These are phyloP conservation scores for Notocelia uddmanniana DNA, from an alignment of 2,888 invertebrate species.

Conservation along the genomic window DNA sequence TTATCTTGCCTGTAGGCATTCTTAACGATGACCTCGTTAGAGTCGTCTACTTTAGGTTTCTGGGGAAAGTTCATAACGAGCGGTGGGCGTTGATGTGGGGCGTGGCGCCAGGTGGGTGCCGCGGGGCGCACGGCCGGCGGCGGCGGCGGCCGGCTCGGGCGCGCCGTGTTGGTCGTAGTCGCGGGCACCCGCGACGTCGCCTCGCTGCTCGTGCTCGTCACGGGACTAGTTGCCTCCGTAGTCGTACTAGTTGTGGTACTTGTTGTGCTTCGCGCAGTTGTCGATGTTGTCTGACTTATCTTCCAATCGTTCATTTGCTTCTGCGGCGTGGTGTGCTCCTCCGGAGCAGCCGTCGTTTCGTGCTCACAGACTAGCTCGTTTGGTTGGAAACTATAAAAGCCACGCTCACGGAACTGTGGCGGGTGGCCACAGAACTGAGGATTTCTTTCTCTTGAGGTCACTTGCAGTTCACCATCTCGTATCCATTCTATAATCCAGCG, in stretches of 20 bases:
- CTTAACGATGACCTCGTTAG: slow-evolving; percentile 93
- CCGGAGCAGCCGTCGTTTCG: slow-evolving; percentile 65
- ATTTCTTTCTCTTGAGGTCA: slow-evolving; percentile 95
- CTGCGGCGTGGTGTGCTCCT: slow-evolving; percentile 59
- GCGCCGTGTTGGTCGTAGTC: slow-evolving; percentile 66
- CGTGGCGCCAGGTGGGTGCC: slow-evolving; percentile 79
- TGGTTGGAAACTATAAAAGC: slow-evolving; percentile 94
- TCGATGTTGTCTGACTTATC: slow-evolving; percentile 53
- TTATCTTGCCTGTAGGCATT: slow-evolving; percentile 94
- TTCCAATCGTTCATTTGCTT: slow-evolving; percentile 60
- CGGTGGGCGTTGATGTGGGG: slow-evolving; percentile 88
- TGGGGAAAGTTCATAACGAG: slow-evolving; percentile 90
- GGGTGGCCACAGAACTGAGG: slow-evolving; percentile 97
- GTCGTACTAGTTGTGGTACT: slow-evolving; percentile 57
- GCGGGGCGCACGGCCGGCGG: slow-evolving; percentile 73
- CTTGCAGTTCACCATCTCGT: slow-evolving; percentile 93
- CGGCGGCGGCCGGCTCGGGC: slow-evolving; percentile 65
- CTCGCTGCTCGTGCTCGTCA: slow-evolving; percentile 58
- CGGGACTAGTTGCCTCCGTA: slow-evolving; percentile 60
- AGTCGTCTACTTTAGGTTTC: slow-evolving; percentile 87
- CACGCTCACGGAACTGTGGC: slow-evolving; percentile 90
- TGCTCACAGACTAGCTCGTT: slow-evolving; percentile 89
- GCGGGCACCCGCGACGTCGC: slow-evolving; percentile 38
- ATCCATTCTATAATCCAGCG: slow-evolving; percentile 97
- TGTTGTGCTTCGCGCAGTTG: slow-evolving; percentile 53